These are phyloP conservation scores for Tyria jacobaeae DNA, from an alignment of 2,888 invertebrate species.

Conservation along the genomic window DNA sequence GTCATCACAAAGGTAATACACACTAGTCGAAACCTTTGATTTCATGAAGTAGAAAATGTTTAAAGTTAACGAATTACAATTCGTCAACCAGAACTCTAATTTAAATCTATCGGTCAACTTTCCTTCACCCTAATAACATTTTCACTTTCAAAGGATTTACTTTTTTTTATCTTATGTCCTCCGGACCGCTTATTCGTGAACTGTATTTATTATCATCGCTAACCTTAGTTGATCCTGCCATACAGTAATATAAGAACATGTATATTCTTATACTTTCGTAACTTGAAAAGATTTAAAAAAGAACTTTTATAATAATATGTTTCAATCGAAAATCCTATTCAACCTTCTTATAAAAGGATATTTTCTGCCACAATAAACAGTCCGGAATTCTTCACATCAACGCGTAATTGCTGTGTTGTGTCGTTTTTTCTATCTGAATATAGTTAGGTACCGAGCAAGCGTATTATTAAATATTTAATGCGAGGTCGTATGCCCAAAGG, in stretches of 20 bases:
- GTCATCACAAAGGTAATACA: no score
- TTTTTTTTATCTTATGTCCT: neutral
- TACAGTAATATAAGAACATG: no score
- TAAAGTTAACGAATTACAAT: no score
- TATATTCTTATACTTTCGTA: no score
- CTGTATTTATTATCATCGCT: no score
- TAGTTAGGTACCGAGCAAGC: neutral
- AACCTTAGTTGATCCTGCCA: no score
- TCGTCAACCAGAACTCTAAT: no score
- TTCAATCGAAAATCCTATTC: neutral
- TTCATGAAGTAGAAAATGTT: no score
- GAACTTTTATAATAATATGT: neutral
- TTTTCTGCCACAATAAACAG: neutral
- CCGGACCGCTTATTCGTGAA: neutral
- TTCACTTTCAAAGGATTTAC: neutral
- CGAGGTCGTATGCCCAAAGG: neutral
- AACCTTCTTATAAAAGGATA: constrained; percentile 1
- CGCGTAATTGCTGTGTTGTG: neutral
- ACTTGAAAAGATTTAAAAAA: neutral
- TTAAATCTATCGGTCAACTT: no score
- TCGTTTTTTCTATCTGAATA: neutral
- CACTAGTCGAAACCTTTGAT: no score
- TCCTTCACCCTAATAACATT: no score
- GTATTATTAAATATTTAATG: constrained; percentile 6
- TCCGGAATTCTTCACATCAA: neutral